Conservation (phyloP, 2,113 vertebrate genomes). For the Alligator sinensis region DNA sequence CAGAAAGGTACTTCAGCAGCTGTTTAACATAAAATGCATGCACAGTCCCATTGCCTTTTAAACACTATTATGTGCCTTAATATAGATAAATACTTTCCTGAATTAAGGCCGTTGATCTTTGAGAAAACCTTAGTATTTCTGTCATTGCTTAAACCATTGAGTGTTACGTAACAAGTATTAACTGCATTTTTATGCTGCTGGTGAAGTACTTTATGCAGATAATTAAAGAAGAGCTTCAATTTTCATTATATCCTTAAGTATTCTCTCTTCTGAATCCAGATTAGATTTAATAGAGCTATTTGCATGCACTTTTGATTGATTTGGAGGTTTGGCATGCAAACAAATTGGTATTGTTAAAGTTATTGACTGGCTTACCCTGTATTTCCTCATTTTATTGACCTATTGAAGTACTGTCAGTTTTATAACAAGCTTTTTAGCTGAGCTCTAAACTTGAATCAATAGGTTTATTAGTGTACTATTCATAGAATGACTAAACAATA, state of each 20-base stretch:
- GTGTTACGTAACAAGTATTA: constrained; percentile 56
- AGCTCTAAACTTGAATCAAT: constrained; percentile 51
- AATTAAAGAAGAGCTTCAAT: constrained; percentile 77
- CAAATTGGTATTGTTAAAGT: constrained; percentile 69
- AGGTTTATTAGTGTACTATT: constrained; percentile 25
- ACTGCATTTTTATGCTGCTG: constrained; percentile 58
- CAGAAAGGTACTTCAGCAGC: neutral
- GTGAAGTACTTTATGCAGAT: constrained; percentile 68
- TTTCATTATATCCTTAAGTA: constrained; percentile 73
- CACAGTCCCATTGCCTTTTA: neutral
- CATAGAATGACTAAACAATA: constrained; percentile 5
- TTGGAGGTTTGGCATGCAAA: constrained; percentile 67
- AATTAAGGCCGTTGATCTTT: constrained; percentile 23
- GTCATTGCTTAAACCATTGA: constrained; percentile 49
- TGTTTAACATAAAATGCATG: neutral
- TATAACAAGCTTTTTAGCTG: constrained; percentile 46
- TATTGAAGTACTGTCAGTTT: constrained; percentile 53
- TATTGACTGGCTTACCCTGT: constrained; percentile 51
- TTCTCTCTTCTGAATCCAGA: constrained; percentile 58
- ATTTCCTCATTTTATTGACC: constrained; percentile 66
- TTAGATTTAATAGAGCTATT: constrained; percentile 75
- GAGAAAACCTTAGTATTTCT: constrained; percentile 22
- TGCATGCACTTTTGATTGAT: constrained; percentile 69
- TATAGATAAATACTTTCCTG: neutral
- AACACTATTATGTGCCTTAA: neutral